Base-by-base conservation (phyloP, 1,140 invertebrate genomes). In the Cydia splendana region DNA sequence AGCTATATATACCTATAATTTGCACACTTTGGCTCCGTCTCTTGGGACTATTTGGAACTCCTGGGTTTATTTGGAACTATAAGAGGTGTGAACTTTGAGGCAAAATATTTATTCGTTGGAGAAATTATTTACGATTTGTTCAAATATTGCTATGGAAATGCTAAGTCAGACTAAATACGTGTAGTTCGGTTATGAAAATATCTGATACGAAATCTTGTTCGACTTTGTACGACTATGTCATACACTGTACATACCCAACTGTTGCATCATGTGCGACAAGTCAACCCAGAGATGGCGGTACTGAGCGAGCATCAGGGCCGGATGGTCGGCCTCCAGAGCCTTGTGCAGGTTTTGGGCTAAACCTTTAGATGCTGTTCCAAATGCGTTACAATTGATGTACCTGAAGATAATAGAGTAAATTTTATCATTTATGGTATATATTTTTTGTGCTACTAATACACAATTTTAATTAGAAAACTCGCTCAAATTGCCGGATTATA, bases 211-310 rank as follows among this genome's bases (percentile, higher is more conserved):
- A 24, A 24, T 24, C 24, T 24, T 24, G 2, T 24, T 24, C 24
- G 24, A 24, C 24, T 24, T 24, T 24, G 24, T 24, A 24, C 0
- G 24, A 24, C 24, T 24, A 24, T 24, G 24, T 24, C 24, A 24
- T 24, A 76, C 34, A 73, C n/a, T 45, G 4, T 71, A 78, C 34
- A 76, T 84, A 93, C 95, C 95, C 67, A 96, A 85, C 81, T 96
- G 95, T 85, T 96, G 95, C 95, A 96, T 96, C 95, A 96, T 95
- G 83, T 96, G 95, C 15, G 95, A 95, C 10, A 96, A 85, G 84
- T 96, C 95, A 1, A 95, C 95, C 95, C 95, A 96, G 51, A 96
- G 85, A 85, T 95, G 94, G 10, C 95, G 91, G 84, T 95, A 95
- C 79, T 95, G 95, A 0, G 94, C 95, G 24, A 96, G 86, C 79